Percentiles rank a stretch among this genome's conserved stretches.
These are phyloP conservation scores for Heliconius cydno DNA, from an alignment of 2,888 invertebrate species.

Conservation along the genomic window DNA sequence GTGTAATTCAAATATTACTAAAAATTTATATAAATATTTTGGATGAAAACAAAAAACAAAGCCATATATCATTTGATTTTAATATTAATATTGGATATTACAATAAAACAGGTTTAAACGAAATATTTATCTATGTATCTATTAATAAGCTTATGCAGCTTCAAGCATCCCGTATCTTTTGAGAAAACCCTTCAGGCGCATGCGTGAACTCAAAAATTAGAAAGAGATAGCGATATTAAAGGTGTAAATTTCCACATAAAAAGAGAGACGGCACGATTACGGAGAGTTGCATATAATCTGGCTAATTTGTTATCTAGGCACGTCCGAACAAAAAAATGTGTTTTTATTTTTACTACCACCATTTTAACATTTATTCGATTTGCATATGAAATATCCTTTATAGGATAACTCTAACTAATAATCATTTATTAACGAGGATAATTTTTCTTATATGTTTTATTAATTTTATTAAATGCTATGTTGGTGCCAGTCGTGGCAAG, in stretches of 20 bases:
- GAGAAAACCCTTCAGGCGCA: constrained; percentile 73
- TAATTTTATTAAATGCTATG: no score
- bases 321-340: constrained; percentile 64
- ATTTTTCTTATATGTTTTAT: neutral
- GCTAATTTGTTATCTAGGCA: constrained; percentile 72
- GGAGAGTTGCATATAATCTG: constrained; percentile 68
- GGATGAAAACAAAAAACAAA: neutral
- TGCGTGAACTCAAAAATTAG: constrained; percentile 70
- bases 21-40: neutral
- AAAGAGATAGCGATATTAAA: constrained; percentile 56
- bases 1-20: no score
- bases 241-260: constrained; percentile 41
- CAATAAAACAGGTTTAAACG: neutral
- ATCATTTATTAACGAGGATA: neutral
- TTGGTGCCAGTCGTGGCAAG: neutral
- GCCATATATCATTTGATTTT: neutral
- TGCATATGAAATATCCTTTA: neutral
- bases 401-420: no score
- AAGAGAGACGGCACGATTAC: constrained; percentile 57
- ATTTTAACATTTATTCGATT: constrained; percentile 32
- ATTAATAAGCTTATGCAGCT: constrained; percentile 69
- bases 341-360: constrained; percentile 37
- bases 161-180: constrained; percentile 70
- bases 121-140: constrained; percentile 4
- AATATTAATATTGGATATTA: neutral